Conservation (phyloP, 2,888 invertebrate genomes). For the Eremobia ochroleuca region DNA sequence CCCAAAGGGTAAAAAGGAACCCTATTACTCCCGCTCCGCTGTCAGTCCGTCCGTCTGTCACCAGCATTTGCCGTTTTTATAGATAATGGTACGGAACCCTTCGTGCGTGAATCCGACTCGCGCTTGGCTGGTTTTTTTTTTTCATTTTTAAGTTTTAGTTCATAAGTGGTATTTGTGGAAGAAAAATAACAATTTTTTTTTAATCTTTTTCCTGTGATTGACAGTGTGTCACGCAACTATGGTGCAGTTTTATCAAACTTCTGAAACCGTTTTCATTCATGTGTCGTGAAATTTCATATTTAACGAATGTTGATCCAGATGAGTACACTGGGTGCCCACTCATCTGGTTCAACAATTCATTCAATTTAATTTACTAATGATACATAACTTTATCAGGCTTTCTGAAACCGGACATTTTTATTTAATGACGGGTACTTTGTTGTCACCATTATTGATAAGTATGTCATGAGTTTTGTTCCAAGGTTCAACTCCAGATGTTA, state of each 20-base stretch:
- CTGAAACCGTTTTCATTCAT: neutral
- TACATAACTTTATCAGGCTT: neutral
- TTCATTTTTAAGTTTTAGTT: no score
- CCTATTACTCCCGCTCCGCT: no score
- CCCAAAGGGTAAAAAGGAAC: no score
- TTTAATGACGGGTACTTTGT: conserved; percentile 3
- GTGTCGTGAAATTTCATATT: neutral
- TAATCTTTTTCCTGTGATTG: neutral
- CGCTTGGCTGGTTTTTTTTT: no score
- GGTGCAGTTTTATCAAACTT: neutral
- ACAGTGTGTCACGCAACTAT: neutral
- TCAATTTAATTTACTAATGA: neutral
- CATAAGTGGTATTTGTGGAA: no score
- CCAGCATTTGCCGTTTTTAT: no score
- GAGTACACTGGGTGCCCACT: neutral
- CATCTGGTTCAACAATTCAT: neutral
- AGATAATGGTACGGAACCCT: no score
- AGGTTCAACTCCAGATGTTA: conserved; percentile 28
- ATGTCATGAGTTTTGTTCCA: conserved; percentile 33
- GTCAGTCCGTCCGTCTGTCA: no score
- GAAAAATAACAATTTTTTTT: no score
- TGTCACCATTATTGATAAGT: conserved; percentile 31
- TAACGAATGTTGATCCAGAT: neutral
- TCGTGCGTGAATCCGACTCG: no score
- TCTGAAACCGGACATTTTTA: conserved; percentile 5